These are phyloP conservation scores for Lysandra bellargus DNA, from an alignment of 2,888 invertebrate genomes.

Conservation along the genomic window DNA sequence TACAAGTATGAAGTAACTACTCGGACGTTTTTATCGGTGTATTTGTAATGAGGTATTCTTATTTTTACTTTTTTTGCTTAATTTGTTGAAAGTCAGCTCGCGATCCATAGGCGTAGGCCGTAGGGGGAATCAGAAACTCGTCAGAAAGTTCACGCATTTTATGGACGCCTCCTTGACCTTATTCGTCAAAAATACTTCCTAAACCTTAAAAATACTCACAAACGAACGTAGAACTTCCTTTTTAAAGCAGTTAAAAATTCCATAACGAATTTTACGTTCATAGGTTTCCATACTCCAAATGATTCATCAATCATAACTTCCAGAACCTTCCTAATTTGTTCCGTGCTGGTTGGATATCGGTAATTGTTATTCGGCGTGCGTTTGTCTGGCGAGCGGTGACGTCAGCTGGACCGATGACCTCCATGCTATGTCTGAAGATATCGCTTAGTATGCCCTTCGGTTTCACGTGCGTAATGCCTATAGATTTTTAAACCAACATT, in stretches of 20 bases:
- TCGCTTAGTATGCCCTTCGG: conserved; percentile 9
- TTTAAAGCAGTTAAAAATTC: not conserved
- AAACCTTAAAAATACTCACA: no score
- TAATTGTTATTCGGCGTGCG: conserved; percentile 74
- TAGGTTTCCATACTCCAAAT: conserved; percentile 31
- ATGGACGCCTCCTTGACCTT: no score
- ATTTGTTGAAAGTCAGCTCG: no score
- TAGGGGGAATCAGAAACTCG: no score
- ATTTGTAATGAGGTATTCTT: not conserved
- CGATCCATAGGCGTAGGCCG: no score
- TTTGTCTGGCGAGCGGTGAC: conserved; percentile 68
- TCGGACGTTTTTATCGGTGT: not conserved
- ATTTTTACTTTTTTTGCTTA: no score
- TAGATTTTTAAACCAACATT: not conserved
- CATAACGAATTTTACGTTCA: not conserved
- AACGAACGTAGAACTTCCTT: not conserved
- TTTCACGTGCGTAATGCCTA: not conserved
- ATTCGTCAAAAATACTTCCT: no score
- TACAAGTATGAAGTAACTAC: not conserved
- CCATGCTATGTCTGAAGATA: conserved; percentile 41
- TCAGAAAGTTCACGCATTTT: no score
- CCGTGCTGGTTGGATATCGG: conserved; percentile 56
- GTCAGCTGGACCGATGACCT: conserved; percentile 73
- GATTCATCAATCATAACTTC: conserved; percentile 40
- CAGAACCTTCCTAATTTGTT: conserved; percentile 56